phyloP scores from a whole-genome alignment of 2,797 vertebrate genomes.

The Paguma larvata region DNA sequence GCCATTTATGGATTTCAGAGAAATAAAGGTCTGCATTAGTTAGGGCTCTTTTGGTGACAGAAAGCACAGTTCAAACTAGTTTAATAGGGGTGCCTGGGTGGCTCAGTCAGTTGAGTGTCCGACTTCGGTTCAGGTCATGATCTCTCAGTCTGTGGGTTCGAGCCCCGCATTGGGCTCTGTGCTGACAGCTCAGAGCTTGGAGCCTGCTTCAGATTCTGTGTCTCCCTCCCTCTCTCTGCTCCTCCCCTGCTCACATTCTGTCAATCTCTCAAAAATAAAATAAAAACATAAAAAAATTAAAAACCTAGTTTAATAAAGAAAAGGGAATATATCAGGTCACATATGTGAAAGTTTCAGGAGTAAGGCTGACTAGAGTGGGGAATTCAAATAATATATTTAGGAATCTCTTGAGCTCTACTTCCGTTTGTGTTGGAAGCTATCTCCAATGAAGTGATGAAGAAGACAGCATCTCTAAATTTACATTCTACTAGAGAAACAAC shows the following conservation, averaged over 20 bases:
- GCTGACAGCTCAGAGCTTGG: too few species aligned
- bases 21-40: neutral
- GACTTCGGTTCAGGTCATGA: too few species aligned
- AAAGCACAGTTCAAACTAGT: neutral
- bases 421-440: neutral
- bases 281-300: too few species aligned
- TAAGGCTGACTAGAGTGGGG: neutral
- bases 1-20: neutral
- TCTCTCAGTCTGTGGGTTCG: too few species aligned
- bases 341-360: slow-evolving; percentile 21
- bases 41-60: neutral
- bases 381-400: neutral
- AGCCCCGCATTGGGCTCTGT: too few species aligned
- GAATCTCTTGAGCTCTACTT: neutral
- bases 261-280: too few species aligned
- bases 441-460: neutral
- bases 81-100: neutral
- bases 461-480: slow-evolving; percentile 17
- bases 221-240: too few species aligned
- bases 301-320: neutral
- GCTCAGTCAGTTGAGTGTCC: too few species aligned
- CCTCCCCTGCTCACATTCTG: too few species aligned
- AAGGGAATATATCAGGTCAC: neutral
- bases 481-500: neutral
- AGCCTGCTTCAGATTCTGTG: too few species aligned